Evolutionary conservation across 2,888 invertebrate species (phyloP).

Genomic region (Disparrhopalites patrizii): DNA sequence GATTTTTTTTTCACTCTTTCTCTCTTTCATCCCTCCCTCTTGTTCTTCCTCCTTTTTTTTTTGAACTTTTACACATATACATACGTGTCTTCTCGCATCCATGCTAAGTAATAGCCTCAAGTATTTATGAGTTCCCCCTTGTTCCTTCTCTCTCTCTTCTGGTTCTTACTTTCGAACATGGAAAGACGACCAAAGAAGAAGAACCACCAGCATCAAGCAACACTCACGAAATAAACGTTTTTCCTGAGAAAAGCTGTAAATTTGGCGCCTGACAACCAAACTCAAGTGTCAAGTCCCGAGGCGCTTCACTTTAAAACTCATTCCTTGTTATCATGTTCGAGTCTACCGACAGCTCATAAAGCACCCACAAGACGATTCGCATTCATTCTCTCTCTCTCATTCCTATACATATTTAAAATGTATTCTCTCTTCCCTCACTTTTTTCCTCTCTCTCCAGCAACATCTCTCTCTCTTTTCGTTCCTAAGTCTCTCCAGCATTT

Average conservation of each 20-base stretch:
- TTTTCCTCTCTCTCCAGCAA: too few relatives aligned
- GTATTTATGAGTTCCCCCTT: not conserved
- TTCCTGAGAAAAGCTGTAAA: constrained; percentile 31
- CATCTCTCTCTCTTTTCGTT: too few relatives aligned
- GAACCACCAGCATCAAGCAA: not conserved
- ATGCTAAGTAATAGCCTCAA: constrained; percentile 4
- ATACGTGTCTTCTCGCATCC: not conserved
- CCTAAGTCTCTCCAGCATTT: too few relatives aligned
- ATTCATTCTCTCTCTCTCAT: constrained; percentile 11
- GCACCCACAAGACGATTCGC: not conserved
- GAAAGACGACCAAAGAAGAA: too few relatives aligned
- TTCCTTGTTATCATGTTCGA: constrained; percentile 11
- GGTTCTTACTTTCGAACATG: too few relatives aligned
- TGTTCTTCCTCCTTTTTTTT: not conserved
- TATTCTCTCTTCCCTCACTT: too few relatives aligned
- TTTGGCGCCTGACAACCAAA: constrained; percentile 30
- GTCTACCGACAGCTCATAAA: constrained; percentile 20
- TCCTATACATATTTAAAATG: too few relatives aligned
- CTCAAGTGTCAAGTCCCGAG: constrained; percentile 31
- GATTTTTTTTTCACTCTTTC: not conserved
- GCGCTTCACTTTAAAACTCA: constrained; percentile 15
- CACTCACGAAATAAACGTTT: constrained; percentile 21
- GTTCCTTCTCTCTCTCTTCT: not conserved
- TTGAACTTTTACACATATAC: not conserved
- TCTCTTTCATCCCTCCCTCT: not conserved